Conservation (phyloP, 2,113 vertebrate species). For the Periophthalmus modestus region DNA sequence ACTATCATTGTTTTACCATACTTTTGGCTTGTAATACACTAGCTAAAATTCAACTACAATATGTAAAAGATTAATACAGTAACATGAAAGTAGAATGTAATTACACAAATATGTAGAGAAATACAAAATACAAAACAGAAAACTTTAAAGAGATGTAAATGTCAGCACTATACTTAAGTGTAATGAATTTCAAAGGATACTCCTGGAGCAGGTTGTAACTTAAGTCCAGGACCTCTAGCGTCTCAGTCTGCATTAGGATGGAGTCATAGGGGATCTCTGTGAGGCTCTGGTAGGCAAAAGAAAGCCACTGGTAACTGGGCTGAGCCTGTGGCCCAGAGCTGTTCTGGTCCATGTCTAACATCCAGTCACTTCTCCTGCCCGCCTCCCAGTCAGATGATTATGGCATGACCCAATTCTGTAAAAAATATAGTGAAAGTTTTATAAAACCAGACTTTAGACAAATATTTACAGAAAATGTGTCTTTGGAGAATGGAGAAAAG, state of each 20-base stretch:
- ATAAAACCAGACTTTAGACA: too few species aligned
- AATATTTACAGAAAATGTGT: too few species aligned
- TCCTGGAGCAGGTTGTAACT: slow-evolving; percentile 78
- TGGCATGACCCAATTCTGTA: slow-evolving; percentile 17
- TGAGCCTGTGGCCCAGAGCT: slow-evolving; percentile 19
- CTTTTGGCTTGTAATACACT: too few species aligned
- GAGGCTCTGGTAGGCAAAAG: slow-evolving; percentile 75
- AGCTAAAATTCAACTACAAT: too few species aligned
- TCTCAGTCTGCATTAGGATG: slow-evolving; percentile 64
- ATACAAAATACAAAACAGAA: too few species aligned
- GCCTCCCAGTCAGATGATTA: slow-evolving; percentile 37
- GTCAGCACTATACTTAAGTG: too few species aligned
- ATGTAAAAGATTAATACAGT: too few species aligned
- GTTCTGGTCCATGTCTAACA: slow-evolving; percentile 51
- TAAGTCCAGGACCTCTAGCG: slow-evolving; percentile 77
- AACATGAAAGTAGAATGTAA: too few species aligned
- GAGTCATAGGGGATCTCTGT: slow-evolving; percentile 74
- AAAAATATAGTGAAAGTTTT: not conserved
- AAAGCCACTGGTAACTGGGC: slow-evolving; percentile 61
- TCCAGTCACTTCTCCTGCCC: not conserved
- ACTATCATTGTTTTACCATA: too few species aligned
- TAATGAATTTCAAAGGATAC: slow-evolving; percentile 68
- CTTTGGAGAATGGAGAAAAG: too few species aligned
- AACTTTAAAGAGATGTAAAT: too few species aligned
- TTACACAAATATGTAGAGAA: too few species aligned